phyloP scores from a whole-genome alignment of 2,797 vertebrate genomes.

The Stomatorhinus walkeri region DNA sequence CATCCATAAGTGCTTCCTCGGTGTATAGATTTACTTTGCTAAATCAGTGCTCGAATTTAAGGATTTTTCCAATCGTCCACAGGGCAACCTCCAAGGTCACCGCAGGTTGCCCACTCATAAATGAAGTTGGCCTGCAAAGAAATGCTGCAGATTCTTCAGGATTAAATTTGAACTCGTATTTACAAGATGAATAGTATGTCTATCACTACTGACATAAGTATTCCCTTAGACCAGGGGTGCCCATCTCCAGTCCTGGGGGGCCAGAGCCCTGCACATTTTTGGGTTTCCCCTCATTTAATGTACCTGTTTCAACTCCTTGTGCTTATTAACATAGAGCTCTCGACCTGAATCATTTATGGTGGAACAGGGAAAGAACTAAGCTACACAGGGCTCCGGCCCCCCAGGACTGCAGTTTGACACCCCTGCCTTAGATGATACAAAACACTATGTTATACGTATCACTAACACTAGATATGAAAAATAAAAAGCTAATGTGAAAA shows the following conservation, averaged over 20 bases:
- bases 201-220: background rate
- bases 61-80: background rate
- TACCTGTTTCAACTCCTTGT: too few relatives aligned
- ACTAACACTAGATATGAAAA: background rate
- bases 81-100: background rate
- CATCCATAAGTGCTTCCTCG: background rate
- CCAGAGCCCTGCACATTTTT: too few relatives aligned
- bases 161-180: background rate
- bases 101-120: background rate
- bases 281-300: too few relatives aligned
- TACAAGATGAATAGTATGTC: background rate
- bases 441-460: background rate
- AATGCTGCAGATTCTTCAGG: background rate
- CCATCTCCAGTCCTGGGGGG: too few relatives aligned
- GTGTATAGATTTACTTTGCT: background rate
- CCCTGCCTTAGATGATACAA: background rate
- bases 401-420: too few relatives aligned
- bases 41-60: background rate
- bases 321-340: too few relatives aligned
- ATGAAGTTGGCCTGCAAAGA: background rate
- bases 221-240: background rate
- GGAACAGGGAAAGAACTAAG: too few relatives aligned
- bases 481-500: background rate
- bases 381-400: too few relatives aligned
- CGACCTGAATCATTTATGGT: too few relatives aligned